Evolutionary conservation across 2,888 invertebrate genomes (phyloP), one percentile per base, ranked within the genome.

Genomic region (Diadegma fenestrale): DNA sequence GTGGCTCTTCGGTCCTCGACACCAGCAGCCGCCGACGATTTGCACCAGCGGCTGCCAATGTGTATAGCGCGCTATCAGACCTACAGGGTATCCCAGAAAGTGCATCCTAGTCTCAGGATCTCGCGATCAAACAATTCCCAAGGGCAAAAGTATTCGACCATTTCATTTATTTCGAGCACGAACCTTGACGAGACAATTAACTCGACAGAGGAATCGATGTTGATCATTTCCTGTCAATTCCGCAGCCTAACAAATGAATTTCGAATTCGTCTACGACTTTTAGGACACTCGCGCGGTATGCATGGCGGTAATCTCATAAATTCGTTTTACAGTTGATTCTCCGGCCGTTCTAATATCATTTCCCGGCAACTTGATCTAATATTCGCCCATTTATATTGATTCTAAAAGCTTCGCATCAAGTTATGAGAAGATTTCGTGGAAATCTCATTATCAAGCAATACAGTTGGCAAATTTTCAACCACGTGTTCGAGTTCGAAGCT

Each of bases 11-110:
- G 77, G 61, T 43, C 75, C 82, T 79, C 64, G 81, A 69, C 88
- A 85, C 88, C 86, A 64, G 87, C 89, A 85, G 88, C 90, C 54
- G 85, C 76, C 88, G 86, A 84, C 88, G 88, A 89, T 90, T 90
- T 89, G 87, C 84, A 80, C 82, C 87, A 79, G 64, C 80, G 75
- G 85, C 76, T 80, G 26, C 80, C 64, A 64, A 51, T 58, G 64
- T 3, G 51, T 51, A 41, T 48, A 71, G n/a, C 17, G 22, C 37
- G 33, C n/a, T 37, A 12, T 17, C 33, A 26, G 43, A 45, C 26
- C 37, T 58, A 63, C 33, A 30, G 45, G 33, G 43, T 58, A 73
- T 22, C 45, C 37, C 22, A 22, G 30, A 7, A 58, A 58, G 19
- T 22, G 19, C 41, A n/a, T 58, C 14, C 26, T 26, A 26, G 26